A percentile compares a stretch with the other conserved stretches of the same genome.
phyloP scores from a whole-genome alignment of 2,888 invertebrate species.

The Trimorus sp. region DNA sequence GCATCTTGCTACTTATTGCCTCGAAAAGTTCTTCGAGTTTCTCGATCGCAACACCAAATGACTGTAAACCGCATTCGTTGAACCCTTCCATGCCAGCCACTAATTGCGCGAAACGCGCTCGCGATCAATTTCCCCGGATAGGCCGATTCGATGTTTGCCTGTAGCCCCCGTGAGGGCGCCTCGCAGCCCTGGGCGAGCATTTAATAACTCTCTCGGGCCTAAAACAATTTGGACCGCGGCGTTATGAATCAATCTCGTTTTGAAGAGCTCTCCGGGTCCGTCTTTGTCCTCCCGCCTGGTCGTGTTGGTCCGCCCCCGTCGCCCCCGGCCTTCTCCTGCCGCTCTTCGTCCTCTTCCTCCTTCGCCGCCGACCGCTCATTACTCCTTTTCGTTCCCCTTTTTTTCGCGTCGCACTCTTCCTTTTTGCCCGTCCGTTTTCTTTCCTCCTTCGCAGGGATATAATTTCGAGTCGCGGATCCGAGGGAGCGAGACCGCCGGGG shows the following conservation, averaged over 20 bases:
- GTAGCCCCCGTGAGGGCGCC: too few relatives aligned
- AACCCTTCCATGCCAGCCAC: too few relatives aligned
- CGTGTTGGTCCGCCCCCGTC: background rate
- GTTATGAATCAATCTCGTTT: slow-evolving; percentile 58
- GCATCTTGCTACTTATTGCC: too few relatives aligned
- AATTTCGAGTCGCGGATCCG: slow-evolving; percentile 58
- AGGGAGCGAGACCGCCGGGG: slow-evolving; percentile 22
- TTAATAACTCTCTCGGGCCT: slow-evolving; percentile 7
- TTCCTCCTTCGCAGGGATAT: slow-evolving; percentile 56
- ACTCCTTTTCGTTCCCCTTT: slow-evolving; percentile 2
- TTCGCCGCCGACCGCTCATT: slow-evolving; percentile 11
- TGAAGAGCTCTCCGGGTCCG: slow-evolving; percentile 40
- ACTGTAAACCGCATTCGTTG: too few relatives aligned
- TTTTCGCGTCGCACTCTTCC: slow-evolving; percentile 3
- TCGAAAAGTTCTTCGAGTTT: too few relatives aligned
- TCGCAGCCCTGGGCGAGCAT: background rate
- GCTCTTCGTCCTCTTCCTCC: background rate
- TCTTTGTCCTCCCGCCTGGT: slow-evolving; percentile 13
- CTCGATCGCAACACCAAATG: too few relatives aligned
- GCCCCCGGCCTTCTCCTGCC: background rate
- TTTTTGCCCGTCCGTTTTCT: slow-evolving; percentile 41
- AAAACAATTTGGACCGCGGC: slow-evolving; percentile 22
- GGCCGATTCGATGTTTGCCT: too few relatives aligned
- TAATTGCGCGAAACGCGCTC: too few relatives aligned
- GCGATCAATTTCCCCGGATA: too few relatives aligned